Evolutionary conservation across 1,140 invertebrate species (phyloP).

Genomic region (Apis dorsata): DNA sequence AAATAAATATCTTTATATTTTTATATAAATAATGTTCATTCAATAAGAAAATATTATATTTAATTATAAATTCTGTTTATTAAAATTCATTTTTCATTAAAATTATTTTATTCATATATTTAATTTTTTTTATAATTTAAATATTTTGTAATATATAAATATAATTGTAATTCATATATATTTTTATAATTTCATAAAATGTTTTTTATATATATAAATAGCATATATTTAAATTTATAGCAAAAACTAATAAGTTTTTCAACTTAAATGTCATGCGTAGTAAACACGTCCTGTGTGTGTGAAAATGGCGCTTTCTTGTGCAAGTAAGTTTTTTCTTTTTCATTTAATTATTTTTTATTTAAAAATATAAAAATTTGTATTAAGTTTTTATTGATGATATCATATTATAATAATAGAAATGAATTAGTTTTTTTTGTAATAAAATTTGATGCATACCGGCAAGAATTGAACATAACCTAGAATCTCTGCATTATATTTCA

Average conservation of each 20-base stretch:
- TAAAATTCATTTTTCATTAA: not conserved
- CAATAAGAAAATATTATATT: not conserved
- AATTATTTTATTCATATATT: not conserved
- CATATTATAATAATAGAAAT: not conserved
- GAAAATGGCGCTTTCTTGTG: slow-evolving; percentile 82
- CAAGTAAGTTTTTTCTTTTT: slow-evolving; percentile 78
- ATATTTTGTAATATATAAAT: not conserved
- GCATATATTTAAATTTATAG: slow-evolving; percentile 11
- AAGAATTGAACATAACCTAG: slow-evolving; percentile 57
- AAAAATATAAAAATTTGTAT: not conserved
- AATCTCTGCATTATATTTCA: slow-evolving; percentile 11
- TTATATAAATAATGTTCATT: not conserved
- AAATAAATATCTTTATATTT: too few relatives aligned
- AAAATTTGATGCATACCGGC: not conserved
- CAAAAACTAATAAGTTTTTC: not conserved
- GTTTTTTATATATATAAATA: not conserved
- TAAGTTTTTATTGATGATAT: not conserved
- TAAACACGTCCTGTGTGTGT: not conserved
- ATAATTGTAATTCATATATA: not conserved
- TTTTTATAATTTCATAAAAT: not conserved
- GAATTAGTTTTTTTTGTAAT: not conserved
- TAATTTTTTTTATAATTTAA: not conserved
- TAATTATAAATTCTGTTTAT: not conserved
- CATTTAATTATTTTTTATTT: slow-evolving; percentile 24
- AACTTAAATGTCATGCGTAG: slow-evolving; percentile 15